Evolutionary conservation across 2,888 invertebrate genomes (phyloP).

Genomic region (Odontothrips loti): DNA sequence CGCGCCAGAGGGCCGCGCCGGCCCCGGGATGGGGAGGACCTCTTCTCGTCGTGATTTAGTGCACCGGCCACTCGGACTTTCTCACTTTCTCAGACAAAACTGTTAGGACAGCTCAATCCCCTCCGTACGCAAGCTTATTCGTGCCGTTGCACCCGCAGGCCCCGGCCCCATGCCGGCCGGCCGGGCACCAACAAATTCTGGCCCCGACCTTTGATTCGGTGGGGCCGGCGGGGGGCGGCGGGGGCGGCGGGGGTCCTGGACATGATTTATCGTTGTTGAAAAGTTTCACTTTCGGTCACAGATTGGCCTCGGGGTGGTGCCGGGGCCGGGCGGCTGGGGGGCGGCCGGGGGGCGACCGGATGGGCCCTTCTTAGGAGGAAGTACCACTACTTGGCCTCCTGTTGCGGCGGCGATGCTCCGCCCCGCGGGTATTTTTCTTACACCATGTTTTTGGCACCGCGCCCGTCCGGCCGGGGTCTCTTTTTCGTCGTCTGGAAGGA

Average conservation of each 20-base stretch:
- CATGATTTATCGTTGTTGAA: constrained; percentile 23
- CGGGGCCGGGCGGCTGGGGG: neutral
- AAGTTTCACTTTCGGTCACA: constrained; percentile 24
- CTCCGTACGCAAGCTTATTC: neutral
- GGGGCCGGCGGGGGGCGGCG: too few species aligned
- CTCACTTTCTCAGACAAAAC: constrained; percentile 26
- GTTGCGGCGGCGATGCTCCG: neutral
- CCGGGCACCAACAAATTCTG: constrained; percentile 14
- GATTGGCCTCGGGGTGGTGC: neutral
- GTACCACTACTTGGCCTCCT: neutral
- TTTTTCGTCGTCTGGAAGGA: too few species aligned
- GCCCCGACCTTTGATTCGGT: neutral
- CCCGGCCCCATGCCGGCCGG: neutral
- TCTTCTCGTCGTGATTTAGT: neutral
- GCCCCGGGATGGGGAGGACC: too few species aligned
- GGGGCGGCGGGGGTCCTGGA: neutral
- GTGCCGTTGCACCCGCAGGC: constrained; percentile 5
- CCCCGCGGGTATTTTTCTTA: too few species aligned
- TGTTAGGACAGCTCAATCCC: constrained; percentile 16
- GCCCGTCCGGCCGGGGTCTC: too few species aligned
- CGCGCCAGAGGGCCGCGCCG: too few species aligned
- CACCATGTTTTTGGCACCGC: too few species aligned
- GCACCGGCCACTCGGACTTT: constrained; percentile 14
- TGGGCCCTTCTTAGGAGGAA: neutral
- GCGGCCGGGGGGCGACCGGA: neutral